phyloP scores from a whole-genome alignment of 2,797 vertebrate genomes.

The Gadopsis marmoratus region DNA sequence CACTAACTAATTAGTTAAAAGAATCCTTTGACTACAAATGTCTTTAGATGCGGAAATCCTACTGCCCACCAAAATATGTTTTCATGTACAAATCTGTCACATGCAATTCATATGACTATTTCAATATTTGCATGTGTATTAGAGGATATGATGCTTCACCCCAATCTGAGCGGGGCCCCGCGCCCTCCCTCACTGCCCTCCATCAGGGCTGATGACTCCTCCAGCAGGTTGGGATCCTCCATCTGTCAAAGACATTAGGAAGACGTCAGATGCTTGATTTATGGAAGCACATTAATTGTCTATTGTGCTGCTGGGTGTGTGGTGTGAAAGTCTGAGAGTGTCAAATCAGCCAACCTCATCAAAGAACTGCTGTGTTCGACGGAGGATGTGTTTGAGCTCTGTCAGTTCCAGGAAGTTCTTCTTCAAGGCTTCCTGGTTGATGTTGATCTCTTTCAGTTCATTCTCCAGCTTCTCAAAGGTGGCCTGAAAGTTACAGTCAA shows the following conservation, averaged over 20 bases:
- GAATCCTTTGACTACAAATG: background rate
- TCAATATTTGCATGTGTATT: background rate
- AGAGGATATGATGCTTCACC: conserved; percentile 80
- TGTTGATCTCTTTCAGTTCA: conserved; percentile 96
- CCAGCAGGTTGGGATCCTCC: conserved; percentile 98
- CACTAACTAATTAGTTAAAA: background rate
- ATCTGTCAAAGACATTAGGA: conserved; percentile 89
- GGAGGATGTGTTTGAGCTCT: conserved; percentile 94
- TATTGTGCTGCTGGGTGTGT: background rate
- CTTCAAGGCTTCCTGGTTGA: conserved; percentile 96
- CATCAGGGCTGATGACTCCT: conserved; percentile 96
- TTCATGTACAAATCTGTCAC: background rate
- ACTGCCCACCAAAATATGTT: background rate
- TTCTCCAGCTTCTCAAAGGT: conserved; percentile 97
- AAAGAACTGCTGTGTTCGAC: conserved; percentile 97
- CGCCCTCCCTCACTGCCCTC: conserved; percentile 95
- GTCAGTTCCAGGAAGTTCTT: conserved; percentile 95
- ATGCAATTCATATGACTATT: background rate
- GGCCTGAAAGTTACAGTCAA: conserved; percentile 81
- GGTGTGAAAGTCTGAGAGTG: background rate
- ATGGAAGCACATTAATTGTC: conserved; percentile 47
- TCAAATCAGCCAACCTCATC: conserved; percentile 89
- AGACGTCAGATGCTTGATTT: conserved; percentile 61
- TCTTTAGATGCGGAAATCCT: background rate
- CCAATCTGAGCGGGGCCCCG: conserved; percentile 94